Evolutionary conservation across 1,140 invertebrate genomes (phyloP), one percentile per base, ranked within the genome.

Genomic region (Pectinophora gossypiella): DNA sequence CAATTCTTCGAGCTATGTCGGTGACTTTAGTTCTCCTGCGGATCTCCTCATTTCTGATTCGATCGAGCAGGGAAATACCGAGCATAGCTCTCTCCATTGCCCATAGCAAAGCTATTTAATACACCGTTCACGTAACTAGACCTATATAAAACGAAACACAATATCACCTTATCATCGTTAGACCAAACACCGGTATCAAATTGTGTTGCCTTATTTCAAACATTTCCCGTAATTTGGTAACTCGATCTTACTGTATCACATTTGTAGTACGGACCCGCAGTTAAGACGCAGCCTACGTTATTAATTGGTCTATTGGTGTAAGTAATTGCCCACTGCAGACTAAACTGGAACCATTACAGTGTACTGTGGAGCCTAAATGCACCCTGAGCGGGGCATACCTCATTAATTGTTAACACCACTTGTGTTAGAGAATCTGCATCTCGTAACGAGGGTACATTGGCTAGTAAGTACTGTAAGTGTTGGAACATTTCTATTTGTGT

Each of bases 291-390:
- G 36, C 36, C 36, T 40, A 40, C 36, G 36, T 40, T 73, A 76
- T 76, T 76, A 80, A 80, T 80, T 71, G 76, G 74, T 61, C 72
- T 68, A 72, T 76, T 71, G 59, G 65, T 59, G 66, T 76, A 77
- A 80, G 69, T 80, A 76, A 77, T 77, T 72, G 70, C 70, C 58
- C 59, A 48, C 64, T 68, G 66, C 62, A 59, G 50, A 58, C 57
- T 58, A 60, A 45, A 60, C 61, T 62, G 59, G 46, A 45, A 62
- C 65, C 64, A 76, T 76, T 79, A 79, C 59, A 56, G 58, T 61
- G 52, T 55, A 57, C 59, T 52, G 58, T 55, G 49, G 48, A 38
- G 54, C 55, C 54, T 51, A 58, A 61, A 65, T 69, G 63, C 63
- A 62, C 60, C 51, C 45, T 53, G 48, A 45, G 48, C 35, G 43